phyloP scores from a whole-genome alignment of 1,140 invertebrate genomes.

The Leptinotarsa defecta region DNA sequence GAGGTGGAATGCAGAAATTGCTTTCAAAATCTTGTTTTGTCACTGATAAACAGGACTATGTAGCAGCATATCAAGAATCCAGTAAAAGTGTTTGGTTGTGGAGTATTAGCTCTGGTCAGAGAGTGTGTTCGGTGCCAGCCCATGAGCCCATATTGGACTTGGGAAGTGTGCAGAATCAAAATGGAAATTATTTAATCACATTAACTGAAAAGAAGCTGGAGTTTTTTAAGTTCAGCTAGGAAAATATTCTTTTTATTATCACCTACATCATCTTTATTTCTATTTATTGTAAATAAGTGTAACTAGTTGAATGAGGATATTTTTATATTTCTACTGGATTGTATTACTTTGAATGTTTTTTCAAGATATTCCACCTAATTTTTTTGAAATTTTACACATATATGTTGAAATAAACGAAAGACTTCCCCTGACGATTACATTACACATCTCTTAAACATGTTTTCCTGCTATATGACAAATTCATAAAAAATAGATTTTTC shows the following conservation, averaged over 20 bases:
- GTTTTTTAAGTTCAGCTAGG: slow-evolving; percentile 48
- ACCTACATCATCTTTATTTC: too few relatives aligned
- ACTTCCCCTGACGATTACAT: too few relatives aligned
- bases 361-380: too few relatives aligned
- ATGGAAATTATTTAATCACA: slow-evolving; percentile 43
- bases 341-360: too few relatives aligned
- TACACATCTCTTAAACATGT: too few relatives aligned
- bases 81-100: slow-evolving; percentile 67
- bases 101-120: slow-evolving; percentile 62
- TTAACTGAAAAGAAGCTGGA: slow-evolving; percentile 51
- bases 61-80: slow-evolving; percentile 71
- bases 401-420: too few relatives aligned
- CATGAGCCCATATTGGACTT: slow-evolving; percentile 49
- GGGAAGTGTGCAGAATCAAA: slow-evolving; percentile 40
- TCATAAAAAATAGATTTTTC: too few relatives aligned
- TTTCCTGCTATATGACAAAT: too few relatives aligned
- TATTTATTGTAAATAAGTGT: too few relatives aligned
- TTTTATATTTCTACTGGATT: too few relatives aligned
- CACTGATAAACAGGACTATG: slow-evolving; percentile 61
- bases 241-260: not conserved
- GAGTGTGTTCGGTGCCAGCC: slow-evolving; percentile 42
- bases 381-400: too few relatives aligned
- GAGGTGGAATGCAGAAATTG: slow-evolving; percentile 65
- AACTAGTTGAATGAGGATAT: too few relatives aligned
- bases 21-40: slow-evolving; percentile 67